Conservation (phyloP, 2,888 invertebrate genomes). For the Eledone cirrhosa region DNA sequence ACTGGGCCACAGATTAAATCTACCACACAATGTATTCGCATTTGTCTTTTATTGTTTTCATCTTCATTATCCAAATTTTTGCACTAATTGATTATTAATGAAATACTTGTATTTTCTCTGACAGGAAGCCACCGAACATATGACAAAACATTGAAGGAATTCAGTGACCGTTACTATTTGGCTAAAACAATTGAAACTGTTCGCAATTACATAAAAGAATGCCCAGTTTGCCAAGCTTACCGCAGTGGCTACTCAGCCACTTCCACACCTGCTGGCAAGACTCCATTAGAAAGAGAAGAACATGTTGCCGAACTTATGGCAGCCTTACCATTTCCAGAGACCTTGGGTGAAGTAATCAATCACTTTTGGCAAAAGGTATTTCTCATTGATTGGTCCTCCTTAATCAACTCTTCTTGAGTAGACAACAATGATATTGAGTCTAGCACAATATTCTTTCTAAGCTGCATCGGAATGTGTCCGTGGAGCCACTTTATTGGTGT, state of each 20-base stretch:
- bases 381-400: not conserved
- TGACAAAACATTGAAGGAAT: constrained; percentile 39
- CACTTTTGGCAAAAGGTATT: constrained; percentile 42
- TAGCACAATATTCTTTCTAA: too few species aligned
- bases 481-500: too few species aligned
- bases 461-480: too few species aligned
- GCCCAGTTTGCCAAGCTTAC: constrained; percentile 28
- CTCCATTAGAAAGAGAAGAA: constrained; percentile 22
- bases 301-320: constrained; percentile 27
- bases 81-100: too few species aligned
- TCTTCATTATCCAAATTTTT: too few species aligned
- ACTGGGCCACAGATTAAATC: too few species aligned
- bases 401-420: too few species aligned
- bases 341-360: constrained; percentile 33
- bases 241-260: constrained; percentile 12
- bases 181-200: constrained; percentile 43
- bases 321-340: constrained; percentile 17
- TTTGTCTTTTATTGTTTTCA: too few species aligned
- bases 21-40: too few species aligned
- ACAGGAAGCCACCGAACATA: constrained; percentile 45
- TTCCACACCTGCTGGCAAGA: not conserved
- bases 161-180: constrained; percentile 45
- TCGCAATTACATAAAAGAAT: constrained; percentile 36
- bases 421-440: too few species aligned
- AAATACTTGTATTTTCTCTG: not conserved